Base-by-base conservation (phyloP, 2,113 vertebrate genomes). In the Chamaetylas fuelleborni region DNA sequence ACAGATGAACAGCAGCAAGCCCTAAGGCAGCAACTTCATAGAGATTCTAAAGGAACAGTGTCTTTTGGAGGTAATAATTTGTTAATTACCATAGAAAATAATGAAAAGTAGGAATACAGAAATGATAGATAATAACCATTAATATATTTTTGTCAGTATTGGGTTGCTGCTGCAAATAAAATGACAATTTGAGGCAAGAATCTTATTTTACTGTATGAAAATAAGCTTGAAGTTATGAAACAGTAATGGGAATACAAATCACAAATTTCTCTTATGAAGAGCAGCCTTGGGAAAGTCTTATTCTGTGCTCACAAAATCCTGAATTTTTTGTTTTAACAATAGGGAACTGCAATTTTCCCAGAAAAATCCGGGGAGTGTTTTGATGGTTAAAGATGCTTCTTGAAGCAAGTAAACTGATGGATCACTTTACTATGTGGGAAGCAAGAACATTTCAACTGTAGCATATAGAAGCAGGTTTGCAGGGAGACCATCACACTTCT, bases 1-100 rank as follows among this genome's bases (percentile, higher is more conserved):
- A 98, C 98, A 53, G 97, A 98, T 57, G 96, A 97, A 56, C 98
- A 99, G 93, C 96, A 97, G 25, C 98, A 98, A 97, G 83, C 92
- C n/a, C 93, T 99, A 84, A 97, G 97, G 96, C 98, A 98, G 91
- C 98, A 98, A 87, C 97, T 99, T 43, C 96, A 93, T 85, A 96
- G 98, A 19, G 98, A 99, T 94, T 97, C 97, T 17, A 95, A 96
- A 29, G 98, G 98, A 80, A 98, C 98, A 19, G 98, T 99, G 80
- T 97, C 98, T 94, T 98, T 98, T 90, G 97, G 98, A 98, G 99
- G 99, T 99, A 97, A 97, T 97, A 38, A 72, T 93, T 94, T 88
- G 47, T 86, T 90, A 79, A 64, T 84, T 83, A 17, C 61, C 24
- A 43, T 79, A 26, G 57, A 58, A 93, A 95, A 79, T 58, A 88